Conservation (phyloP, 2,888 invertebrate genomes). For the Selenia dentaria region DNA sequence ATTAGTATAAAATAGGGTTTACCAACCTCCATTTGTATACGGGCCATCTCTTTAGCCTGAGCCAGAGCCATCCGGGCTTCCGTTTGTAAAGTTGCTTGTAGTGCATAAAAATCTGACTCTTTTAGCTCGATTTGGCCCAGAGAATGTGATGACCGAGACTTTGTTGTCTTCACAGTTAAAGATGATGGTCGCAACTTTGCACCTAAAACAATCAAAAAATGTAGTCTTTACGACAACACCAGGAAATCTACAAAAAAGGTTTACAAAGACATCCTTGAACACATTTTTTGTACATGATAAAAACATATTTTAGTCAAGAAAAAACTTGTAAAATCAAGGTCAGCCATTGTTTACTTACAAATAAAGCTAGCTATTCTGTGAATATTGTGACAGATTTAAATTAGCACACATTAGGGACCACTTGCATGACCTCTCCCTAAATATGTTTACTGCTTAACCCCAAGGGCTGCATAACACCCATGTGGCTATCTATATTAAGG, state of each 20-base stretch:
- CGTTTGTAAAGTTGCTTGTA: slow-evolving; percentile 92
- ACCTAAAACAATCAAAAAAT: slow-evolving; percentile 46
- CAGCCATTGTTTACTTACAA: slow-evolving; percentile 17
- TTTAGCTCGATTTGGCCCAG: slow-evolving; percentile 71
- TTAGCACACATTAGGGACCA: slow-evolving; percentile 4
- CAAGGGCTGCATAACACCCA: too few species aligned
- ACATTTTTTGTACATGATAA: slow-evolving; percentile 7
- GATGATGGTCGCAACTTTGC: slow-evolving; percentile 74
- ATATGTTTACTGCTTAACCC: too few species aligned
- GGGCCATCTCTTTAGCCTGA: slow-evolving; percentile 96
- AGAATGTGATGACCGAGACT: slow-evolving; percentile 79
- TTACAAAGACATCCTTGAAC: slow-evolving; percentile 10
- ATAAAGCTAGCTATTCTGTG: slow-evolving; percentile 3
- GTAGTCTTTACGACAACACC: background rate
- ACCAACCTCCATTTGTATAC: slow-evolving; percentile 94
- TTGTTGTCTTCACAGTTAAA: slow-evolving; percentile 68
- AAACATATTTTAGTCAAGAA: slow-evolving; percentile 3
- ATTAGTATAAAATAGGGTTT: background rate
- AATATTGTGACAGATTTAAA: slow-evolving; percentile 10
- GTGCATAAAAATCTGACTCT: slow-evolving; percentile 92
- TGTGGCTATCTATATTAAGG: too few species aligned
- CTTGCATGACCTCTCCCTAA: too few species aligned
- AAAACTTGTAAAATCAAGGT: slow-evolving; percentile 12
- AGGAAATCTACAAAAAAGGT: slow-evolving; percentile 18
- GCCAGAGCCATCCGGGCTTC: slow-evolving; percentile 95